Evolutionary conservation across 1,140 invertebrate genomes (phyloP).

Genomic region (Aphaenogaster floridana): DNA sequence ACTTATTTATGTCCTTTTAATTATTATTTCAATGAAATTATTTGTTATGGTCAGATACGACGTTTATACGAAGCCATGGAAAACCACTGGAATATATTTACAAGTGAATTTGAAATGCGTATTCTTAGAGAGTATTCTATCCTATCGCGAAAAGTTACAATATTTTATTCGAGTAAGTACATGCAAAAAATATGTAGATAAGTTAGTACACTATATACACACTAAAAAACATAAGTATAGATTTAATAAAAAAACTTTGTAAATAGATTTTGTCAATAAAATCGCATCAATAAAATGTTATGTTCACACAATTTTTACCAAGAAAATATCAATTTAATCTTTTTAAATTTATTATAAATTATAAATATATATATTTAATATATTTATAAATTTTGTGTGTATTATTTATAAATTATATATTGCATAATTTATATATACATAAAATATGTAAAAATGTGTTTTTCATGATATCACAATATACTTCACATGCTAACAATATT

Average conservation of each 20-base stretch:
- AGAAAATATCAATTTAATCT: no score
- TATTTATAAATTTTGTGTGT: no score
- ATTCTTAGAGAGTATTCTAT: slow-evolving; percentile 15
- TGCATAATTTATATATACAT: no score
- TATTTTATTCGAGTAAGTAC: slow-evolving; percentile 23
- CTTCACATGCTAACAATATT: not conserved
- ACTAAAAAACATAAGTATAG: no score
- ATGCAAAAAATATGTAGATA: no score
- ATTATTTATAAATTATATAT: no score
- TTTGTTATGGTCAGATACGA: not conserved
- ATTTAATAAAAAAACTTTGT: no score
- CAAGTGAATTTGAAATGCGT: not conserved
- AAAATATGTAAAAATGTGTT: not conserved
- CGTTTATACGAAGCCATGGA: slow-evolving; percentile 4
- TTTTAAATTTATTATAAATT: no score
- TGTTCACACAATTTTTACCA: no score
- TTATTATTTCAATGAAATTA: not conserved
- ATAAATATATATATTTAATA: no score
- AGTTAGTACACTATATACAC: no score
- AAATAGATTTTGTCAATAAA: not conserved
- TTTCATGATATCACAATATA: not conserved
- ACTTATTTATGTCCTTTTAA: not conserved
- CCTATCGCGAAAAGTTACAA: not conserved
- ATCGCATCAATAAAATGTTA: no score
- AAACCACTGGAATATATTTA: slow-evolving; percentile 35